Evolutionary conservation across 2,888 invertebrate genomes (phyloP).

Genomic region (Tipula confusa): DNA sequence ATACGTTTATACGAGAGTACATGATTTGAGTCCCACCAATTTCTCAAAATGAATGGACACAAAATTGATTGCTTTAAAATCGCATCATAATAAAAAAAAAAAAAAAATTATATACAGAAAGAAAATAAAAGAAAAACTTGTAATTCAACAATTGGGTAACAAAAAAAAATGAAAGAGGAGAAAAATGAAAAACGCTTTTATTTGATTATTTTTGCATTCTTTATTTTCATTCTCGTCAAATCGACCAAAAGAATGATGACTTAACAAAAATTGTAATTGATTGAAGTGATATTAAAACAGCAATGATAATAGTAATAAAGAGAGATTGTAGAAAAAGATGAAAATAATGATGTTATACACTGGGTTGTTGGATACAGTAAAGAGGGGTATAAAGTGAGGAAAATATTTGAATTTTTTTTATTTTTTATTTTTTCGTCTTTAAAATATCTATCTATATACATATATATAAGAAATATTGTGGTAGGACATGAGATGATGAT

Average conservation of each 20-base stretch:
- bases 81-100: neutral
- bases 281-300: slow-evolving; percentile 25
- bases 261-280: slow-evolving; percentile 25
- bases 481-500: slow-evolving; percentile 25
- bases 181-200: slow-evolving; percentile 6
- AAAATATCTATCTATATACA: neutral
- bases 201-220: slow-evolving; percentile 25
- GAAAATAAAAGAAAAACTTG: neutral
- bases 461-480: slow-evolving; percentile 25
- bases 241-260: slow-evolving; percentile 25
- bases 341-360: slow-evolving; percentile 16
- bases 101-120: neutral
- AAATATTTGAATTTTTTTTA: slow-evolving; percentile 20
- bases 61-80: slow-evolving; percentile 25
- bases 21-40: neutral
- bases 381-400: neutral
- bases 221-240: slow-evolving; percentile 25
- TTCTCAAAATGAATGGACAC: slow-evolving; percentile 20
- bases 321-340: slow-evolving; percentile 20
- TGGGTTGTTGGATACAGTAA: neutral
- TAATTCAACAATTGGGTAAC: slow-evolving; percentile 25
- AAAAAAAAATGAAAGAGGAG: neutral
- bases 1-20: neutral
- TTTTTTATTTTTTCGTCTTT: neutral
- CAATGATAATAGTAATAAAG: slow-evolving; percentile 25